Base-by-base conservation (phyloP, 2,797 vertebrate genomes). In the Macrochelys suwanniensis region DNA sequence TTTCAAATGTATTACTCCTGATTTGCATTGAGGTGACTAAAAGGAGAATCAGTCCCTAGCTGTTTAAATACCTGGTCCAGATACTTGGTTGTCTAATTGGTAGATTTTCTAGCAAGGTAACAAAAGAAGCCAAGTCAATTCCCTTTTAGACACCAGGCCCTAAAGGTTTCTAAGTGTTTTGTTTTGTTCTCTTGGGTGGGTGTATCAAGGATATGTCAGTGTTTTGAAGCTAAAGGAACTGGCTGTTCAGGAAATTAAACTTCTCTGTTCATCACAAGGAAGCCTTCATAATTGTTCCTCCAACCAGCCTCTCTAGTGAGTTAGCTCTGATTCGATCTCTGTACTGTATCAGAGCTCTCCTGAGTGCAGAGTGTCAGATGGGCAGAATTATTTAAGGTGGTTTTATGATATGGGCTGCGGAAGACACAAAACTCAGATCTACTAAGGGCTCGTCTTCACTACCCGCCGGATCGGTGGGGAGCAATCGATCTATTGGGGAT, bases 241-340 rank as follows among this genome's bases (percentile, higher is more conserved):
- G 53, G 31, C 80, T 84, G 54, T 54, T 74, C 88, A 76, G 88
- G 84, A 90, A 93, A 90, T 93, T 93, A 90, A 84, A 90, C 74
- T 87, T 83, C 53, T 56, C 51, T 47, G 28, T 71, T 51, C 49
- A 23, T 76, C 6, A 3, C 51, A 53, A 82, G 77, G 59, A 28
- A 37, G 49, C 33, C 59, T 80, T 80, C 21, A 47, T 49, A 61
- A 49, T 54, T 37, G 4, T 83, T 65, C 26, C 74, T 81, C 76
- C 61, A 76, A 87, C 56, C 54, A 49, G 37, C 33, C n/a, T 74
- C 28, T 74, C 71, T 56, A 76, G 85, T 80, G 78, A 71, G 53
- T 37, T 54, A 61, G 4, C 82, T 81, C 25, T 4, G 10, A 0
- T 33, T 74, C 0, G 0, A 21, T 25, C 25, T 54, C 1, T 0